Conservation (phyloP, 1,140 invertebrate species). For the Drosophila repletoides region DNA sequence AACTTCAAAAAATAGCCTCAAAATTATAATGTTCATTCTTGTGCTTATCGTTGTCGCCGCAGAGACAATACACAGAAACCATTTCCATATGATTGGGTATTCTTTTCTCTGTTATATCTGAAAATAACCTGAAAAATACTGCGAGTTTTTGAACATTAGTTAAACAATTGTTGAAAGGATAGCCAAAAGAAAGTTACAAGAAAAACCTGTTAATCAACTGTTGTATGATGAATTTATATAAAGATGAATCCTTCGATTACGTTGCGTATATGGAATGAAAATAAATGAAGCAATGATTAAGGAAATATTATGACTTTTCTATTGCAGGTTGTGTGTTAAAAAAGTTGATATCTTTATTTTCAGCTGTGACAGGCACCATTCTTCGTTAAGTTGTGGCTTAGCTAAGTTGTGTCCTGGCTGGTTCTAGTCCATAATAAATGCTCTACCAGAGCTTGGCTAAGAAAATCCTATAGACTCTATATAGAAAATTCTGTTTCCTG, state of each 20-base stretch:
- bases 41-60: slow-evolving; percentile 28
- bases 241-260: slow-evolving; percentile 47
- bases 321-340: too few species aligned
- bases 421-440: neutral
- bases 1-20: slow-evolving; percentile 66
- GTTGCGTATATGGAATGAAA: slow-evolving; percentile 47
- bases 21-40: neutral
- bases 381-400: neutral
- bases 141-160: slow-evolving; percentile 13
- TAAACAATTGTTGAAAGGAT: slow-evolving; percentile 12
- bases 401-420: neutral
- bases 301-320: slow-evolving; percentile 1
- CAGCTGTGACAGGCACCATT: neutral
- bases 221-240: slow-evolving; percentile 67
- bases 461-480: too few species aligned
- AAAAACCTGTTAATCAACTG: slow-evolving; percentile 63
- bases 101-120: slow-evolving; percentile 34
- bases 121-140: slow-evolving; percentile 14
- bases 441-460: too few species aligned
- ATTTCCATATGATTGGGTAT: slow-evolving; percentile 18
- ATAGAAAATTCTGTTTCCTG: too few species aligned
- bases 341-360: neutral
- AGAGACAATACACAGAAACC: slow-evolving; percentile 49
- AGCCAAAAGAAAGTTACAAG: slow-evolving; percentile 1
- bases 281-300: slow-evolving; percentile 29